These are phyloP conservation scores for Phlogophora meticulosa DNA, from an alignment of 2,888 invertebrate species.

Conservation along the genomic window DNA sequence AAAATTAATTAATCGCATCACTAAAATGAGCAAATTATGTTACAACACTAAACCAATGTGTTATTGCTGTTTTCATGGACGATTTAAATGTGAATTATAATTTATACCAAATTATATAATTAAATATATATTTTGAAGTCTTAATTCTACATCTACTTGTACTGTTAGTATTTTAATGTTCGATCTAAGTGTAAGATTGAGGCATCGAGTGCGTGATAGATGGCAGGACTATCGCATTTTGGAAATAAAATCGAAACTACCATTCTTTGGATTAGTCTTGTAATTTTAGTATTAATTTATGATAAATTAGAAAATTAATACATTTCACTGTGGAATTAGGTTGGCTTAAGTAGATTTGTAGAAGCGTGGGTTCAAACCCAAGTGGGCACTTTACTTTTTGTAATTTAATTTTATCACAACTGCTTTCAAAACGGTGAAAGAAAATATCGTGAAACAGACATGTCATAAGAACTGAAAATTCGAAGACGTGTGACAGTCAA, in stretches of 20 bases:
- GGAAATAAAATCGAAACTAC: too few relatives aligned
- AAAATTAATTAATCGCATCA: constrained; percentile 47
- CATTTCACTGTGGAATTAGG: background rate
- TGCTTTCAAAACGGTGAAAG: too few relatives aligned
- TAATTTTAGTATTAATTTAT: background rate
- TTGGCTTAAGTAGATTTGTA: background rate
- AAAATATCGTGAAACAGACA: too few relatives aligned
- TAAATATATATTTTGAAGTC: constrained; percentile 25
- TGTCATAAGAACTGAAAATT: too few relatives aligned
- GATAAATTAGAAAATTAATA: background rate
- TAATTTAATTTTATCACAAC: too few relatives aligned
- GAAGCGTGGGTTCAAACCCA: too few relatives aligned
- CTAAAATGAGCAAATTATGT: constrained; percentile 58
- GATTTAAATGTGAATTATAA: constrained; percentile 31
- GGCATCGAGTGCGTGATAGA: constrained; percentile 20
- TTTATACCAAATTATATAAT: constrained; percentile 19
- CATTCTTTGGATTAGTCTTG: background rate
- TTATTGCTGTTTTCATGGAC: constrained; percentile 54
- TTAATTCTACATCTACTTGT: constrained; percentile 62
- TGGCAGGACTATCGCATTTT: background rate
- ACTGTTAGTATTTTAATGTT: constrained; percentile 63
- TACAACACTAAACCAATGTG: constrained; percentile 48
- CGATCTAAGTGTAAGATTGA: constrained; percentile 17
- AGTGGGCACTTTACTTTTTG: too few relatives aligned
- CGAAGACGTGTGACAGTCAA: too few relatives aligned